A percentile compares a stretch with the other conserved stretches of the same genome.
These are phyloP conservation scores for Dicrurus megarhynchus DNA, from an alignment of 2,113 vertebrate species.

Conservation along the genomic window DNA sequence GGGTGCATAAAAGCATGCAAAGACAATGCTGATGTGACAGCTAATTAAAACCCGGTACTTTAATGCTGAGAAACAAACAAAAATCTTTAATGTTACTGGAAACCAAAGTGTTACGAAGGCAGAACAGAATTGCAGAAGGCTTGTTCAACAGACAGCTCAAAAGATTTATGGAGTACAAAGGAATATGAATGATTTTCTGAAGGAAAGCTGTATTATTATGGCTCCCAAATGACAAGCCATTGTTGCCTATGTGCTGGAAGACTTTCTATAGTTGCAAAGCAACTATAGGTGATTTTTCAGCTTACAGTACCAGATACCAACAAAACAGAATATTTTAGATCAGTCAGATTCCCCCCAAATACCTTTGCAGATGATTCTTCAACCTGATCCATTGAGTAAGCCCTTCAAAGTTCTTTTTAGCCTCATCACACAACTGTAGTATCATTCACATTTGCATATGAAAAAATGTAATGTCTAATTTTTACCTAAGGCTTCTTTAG, in stretches of 20 bases:
- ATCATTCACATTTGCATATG: not conserved
- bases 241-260: not conserved
- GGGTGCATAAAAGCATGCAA: not conserved
- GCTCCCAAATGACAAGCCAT: not conserved
- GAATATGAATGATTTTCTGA: not conserved
- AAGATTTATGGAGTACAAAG: not conserved
- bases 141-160: not conserved
- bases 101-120: not conserved
- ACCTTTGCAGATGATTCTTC: not conserved
- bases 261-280: not conserved
- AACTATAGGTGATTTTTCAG: not conserved
- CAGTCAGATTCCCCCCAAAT: not conserved
- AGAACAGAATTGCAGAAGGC: not conserved
- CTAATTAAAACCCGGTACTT: constrained; percentile 33
- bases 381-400: not conserved
- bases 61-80: not conserved
- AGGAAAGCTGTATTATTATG: not conserved
- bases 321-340: not conserved
- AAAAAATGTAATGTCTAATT: not conserved
- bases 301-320: not conserved
- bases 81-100: not conserved
- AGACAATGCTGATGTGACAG: constrained; percentile 8
- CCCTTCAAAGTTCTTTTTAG: not conserved
- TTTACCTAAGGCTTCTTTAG: not conserved
- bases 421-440: not conserved